A percentile compares a stretch with the other conserved stretches of the same genome.
Evolutionary conservation across 1,140 invertebrate genomes (phyloP).

Genomic region (Anastrepha ludens): DNA sequence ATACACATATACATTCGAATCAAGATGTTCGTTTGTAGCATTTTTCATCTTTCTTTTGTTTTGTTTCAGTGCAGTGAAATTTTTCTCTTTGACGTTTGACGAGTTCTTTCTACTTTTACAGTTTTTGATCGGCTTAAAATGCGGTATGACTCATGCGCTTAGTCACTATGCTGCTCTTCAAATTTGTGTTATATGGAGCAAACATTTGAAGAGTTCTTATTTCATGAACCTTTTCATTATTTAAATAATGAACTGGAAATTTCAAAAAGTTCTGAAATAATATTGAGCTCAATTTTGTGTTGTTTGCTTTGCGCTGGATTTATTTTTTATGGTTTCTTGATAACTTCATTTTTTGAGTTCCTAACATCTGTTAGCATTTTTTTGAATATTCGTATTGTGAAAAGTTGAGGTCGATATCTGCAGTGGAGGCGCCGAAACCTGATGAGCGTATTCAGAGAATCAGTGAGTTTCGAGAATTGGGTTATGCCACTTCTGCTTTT

Average conservation of each 20-base stretch:
- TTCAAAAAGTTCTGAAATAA: too few species aligned
- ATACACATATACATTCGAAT: not conserved
- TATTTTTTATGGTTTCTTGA: too few species aligned
- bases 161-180: not conserved
- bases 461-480: too few species aligned
- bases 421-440: too few species aligned
- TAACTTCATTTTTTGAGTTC: too few species aligned
- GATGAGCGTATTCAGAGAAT: too few species aligned
- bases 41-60: not conserved
- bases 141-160: not conserved
- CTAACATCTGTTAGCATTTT: too few species aligned
- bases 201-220: not conserved
- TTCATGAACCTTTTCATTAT: too few species aligned
- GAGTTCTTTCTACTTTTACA: not conserved
- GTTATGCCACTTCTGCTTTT: too few species aligned
- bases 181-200: not conserved
- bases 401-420: too few species aligned
- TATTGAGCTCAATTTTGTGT: not conserved
- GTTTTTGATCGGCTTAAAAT: slow-evolving; percentile 8
- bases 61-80: not conserved
- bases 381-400: too few species aligned
- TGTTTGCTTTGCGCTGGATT: not conserved
- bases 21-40: not conserved
- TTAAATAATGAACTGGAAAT: too few species aligned
- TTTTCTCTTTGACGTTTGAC: slow-evolving; percentile 2